Conservation (phyloP, 2,113 vertebrate genomes). For the Oxygymnocypris stewartii region DNA sequence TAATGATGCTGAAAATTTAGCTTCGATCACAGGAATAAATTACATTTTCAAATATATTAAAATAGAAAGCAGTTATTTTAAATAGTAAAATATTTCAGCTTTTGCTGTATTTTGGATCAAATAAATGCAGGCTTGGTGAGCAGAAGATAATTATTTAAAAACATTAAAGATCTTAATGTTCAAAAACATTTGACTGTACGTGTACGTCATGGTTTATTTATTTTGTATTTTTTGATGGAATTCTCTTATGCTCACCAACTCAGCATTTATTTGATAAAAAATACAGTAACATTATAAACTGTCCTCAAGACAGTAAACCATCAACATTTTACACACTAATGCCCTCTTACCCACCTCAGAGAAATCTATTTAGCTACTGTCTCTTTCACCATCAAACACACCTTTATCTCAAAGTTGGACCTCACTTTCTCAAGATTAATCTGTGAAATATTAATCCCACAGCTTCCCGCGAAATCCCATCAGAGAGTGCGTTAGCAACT, state of each 20-base stretch:
- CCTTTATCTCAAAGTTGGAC: slow-evolving; percentile 4
- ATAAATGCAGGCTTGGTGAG: no score
- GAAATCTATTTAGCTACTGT: background rate
- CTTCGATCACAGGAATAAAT: no score
- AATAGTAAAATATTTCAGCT: no score
- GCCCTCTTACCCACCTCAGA: background rate
- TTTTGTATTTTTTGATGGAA: background rate
- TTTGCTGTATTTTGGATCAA: no score
- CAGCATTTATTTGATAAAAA: background rate
- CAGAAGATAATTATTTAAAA: no score
- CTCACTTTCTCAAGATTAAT: background rate
- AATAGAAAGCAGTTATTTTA: no score
- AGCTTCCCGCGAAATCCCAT: background rate
- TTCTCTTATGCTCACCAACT: background rate
- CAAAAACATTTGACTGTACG: no score
- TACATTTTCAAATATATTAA: no score
- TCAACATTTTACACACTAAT: background rate
- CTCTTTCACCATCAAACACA: background rate
- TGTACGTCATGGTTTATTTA: no score
- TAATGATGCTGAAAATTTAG: no score
- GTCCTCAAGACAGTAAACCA: background rate
- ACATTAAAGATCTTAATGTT: no score
- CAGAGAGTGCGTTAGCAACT: background rate
- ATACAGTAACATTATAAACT: background rate
- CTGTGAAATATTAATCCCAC: slow-evolving; percentile 23